Base-by-base conservation (phyloP, 2,888 invertebrate species). In the Temnothorax rugatulus region DNA sequence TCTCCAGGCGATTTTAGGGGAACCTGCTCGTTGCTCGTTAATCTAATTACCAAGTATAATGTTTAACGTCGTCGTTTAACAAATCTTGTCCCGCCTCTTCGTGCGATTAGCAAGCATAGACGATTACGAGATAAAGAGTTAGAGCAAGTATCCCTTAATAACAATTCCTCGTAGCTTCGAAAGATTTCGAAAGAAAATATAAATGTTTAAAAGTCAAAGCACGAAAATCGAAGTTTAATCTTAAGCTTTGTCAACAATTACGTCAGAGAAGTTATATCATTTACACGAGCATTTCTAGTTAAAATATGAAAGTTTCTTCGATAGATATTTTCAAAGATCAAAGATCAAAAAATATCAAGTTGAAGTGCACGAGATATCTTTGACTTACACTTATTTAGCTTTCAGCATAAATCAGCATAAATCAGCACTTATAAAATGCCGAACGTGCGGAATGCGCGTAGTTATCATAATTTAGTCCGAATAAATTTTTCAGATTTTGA, bases 21-120 rank as follows among this genome's bases (percentile, higher is more conserved):
- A 73, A 47, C 47, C n/a, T 18, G 54, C 69, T 29, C 13, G 7
- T 38, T n/a, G 54, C 59, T 73, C 57, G 71, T 79, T 47, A 47
- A 73, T 59, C 57, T 81, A 64, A 25, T 77, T 77, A 73, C 18
- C 57, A 81, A 50, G 63, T 64, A 47, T 18, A 47, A 57, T 68
- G 57, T 59, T 73, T 47, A 34, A 79, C 74, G 59, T 59, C 34
- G 79, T 71, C 57, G 21, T 73, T 47, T 54, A 73, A 29, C 29
- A 29, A 29, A 59, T 73, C 79, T 57, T 81, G 34, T 59, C 73
- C 47, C 57, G 57, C 34, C 34, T 81, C 59, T 50, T 73, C n/a
- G 47, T 13, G 57, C 59, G 38, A 73, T 59, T 59, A 81, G 74
- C 47, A 21, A 77, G 34, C 13, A 44, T 81, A 73, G 34, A 5